A percentile compares a stretch with the other conserved stretches of the same genome.
phyloP scores from a whole-genome alignment of 2,797 vertebrate species.

The Falco peregrinus region DNA sequence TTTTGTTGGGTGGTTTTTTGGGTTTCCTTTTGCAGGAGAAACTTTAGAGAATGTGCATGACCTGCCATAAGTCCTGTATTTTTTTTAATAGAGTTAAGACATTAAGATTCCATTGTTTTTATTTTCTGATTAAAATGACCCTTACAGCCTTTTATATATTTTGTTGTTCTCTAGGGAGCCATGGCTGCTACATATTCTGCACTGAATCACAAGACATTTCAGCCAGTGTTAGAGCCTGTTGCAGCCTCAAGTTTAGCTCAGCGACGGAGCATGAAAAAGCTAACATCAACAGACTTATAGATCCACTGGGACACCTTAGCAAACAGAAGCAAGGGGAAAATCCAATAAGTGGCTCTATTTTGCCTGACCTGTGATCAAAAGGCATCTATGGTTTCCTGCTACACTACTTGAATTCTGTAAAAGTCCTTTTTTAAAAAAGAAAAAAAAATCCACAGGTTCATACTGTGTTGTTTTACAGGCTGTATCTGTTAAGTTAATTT shows the following conservation, averaged over 20 bases:
- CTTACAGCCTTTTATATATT: neutral
- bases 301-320: conserved; percentile 62
- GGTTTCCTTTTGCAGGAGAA: neutral
- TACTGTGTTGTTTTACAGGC: conserved; percentile 68
- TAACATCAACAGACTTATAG: conserved; percentile 96
- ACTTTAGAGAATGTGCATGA: neutral
- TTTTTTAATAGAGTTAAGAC: neutral
- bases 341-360: conserved; percentile 61
- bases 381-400: conserved; percentile 73
- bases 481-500: conserved; percentile 68
- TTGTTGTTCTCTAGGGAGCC: conserved; percentile 82
- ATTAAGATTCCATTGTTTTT: neutral
- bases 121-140: neutral
- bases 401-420: conserved; percentile 81
- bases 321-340: conserved; percentile 65
- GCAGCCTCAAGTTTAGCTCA: conserved; percentile 96
- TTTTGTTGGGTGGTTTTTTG: too few relatives aligned
- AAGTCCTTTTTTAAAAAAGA: conserved; percentile 69
- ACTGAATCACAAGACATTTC: conserved; percentile 93
- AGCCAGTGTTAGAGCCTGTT: conserved; percentile 94
- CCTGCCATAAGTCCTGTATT: neutral
- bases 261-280: conserved; percentile 97
- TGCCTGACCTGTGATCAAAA: conserved; percentile 71
- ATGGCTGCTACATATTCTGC: conserved; percentile 94
- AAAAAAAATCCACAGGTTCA: conserved; percentile 64